Conservation (phyloP, 1,140 invertebrate species). For the Brachionus angularis region DNA sequence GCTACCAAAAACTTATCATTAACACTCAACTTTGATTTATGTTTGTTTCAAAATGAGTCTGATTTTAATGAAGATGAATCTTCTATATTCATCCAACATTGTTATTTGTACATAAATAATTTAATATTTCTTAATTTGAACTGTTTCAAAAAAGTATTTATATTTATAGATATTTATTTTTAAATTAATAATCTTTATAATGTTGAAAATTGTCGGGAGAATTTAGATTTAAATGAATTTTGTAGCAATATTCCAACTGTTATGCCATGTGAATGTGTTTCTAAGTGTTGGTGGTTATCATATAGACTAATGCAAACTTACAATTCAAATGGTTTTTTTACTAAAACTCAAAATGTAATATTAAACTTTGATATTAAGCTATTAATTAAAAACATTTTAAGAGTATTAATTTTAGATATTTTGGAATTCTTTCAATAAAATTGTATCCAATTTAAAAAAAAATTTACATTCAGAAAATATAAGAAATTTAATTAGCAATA, state of each 20-base stretch:
- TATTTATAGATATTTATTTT: background rate
- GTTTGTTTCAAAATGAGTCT: background rate
- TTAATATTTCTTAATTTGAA: background rate
- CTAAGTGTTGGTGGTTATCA: constrained; percentile 6
- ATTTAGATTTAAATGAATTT: background rate
- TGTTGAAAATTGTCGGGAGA: background rate
- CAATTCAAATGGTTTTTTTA: background rate
- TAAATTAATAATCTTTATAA: background rate
- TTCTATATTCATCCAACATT: background rate
- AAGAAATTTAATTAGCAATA: background rate
- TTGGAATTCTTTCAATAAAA: background rate
- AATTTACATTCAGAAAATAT: too few relatives aligned
- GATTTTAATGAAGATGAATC: background rate
- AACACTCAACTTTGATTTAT: background rate
- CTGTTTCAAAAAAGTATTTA: constrained; percentile 14
- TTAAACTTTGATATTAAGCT: background rate
- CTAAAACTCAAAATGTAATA: background rate
- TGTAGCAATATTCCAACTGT: background rate
- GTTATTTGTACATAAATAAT: constrained; percentile 1
- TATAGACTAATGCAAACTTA: background rate
- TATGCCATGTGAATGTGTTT: constrained; percentile 8
- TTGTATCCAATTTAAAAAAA: too few relatives aligned
- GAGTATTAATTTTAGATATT: constrained; percentile 3
- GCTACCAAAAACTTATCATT: background rate
- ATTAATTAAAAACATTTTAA: too few relatives aligned